These are phyloP conservation scores for Hypsopygia costalis DNA, from an alignment of 2,888 invertebrate species.

Conservation along the genomic window DNA sequence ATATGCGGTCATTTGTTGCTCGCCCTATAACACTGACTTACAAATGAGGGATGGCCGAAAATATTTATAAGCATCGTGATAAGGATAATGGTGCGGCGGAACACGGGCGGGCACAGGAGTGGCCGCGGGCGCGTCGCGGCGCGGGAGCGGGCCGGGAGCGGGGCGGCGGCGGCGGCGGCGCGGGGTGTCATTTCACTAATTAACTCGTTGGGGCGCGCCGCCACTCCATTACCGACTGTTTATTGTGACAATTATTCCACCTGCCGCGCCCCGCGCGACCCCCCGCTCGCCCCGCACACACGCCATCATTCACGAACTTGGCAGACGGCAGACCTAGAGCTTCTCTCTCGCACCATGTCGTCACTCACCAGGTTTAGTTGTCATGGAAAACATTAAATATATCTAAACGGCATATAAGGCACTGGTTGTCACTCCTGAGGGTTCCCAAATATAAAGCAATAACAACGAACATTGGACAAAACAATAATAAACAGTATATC, in stretches of 20 bases:
- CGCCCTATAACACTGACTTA: slow-evolving; percentile 3
- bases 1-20: not conserved
- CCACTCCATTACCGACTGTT: slow-evolving; percentile 69
- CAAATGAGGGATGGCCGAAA: slow-evolving; percentile 23
- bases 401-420: too few relatives aligned
- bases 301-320: too few relatives aligned
- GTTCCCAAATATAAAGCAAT: too few relatives aligned
- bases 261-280: slow-evolving; percentile 18
- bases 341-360: too few relatives aligned
- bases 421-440: too few relatives aligned
- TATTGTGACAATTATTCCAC: slow-evolving; percentile 69
- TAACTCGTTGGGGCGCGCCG: slow-evolving; percentile 60
- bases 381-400: too few relatives aligned
- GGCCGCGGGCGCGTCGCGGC: slow-evolving; percentile 15
- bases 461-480: too few relatives aligned
- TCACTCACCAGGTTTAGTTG: too few relatives aligned
- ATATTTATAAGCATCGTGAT: slow-evolving; percentile 22
- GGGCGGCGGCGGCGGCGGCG: slow-evolving; percentile 12
- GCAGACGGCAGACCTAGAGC: too few relatives aligned
- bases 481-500: too few relatives aligned
- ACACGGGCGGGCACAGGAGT: slow-evolving; percentile 12
- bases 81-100: slow-evolving; percentile 20
- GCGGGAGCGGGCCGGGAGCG: too few relatives aligned
- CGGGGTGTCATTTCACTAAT: slow-evolving; percentile 55
- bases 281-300: slow-evolving; percentile 4